Percentiles rank a stretch among this genome's conserved stretches.
Conservation (phyloP, 2,113 vertebrate species). For the Raja brachyura region DNA sequence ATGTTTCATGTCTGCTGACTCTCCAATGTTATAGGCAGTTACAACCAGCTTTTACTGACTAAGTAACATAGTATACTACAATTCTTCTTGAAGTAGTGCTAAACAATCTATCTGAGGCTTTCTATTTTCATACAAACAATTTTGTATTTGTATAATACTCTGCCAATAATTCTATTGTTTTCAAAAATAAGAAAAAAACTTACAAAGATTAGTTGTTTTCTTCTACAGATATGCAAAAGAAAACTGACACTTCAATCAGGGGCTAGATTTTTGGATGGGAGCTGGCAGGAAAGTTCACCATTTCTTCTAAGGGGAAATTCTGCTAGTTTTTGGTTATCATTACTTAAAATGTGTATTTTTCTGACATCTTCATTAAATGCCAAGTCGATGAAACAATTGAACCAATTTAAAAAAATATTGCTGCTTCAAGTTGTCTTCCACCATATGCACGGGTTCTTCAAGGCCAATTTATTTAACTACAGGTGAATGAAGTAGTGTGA, state of each 20-base stretch:
- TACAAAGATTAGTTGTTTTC: background rate
- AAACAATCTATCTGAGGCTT: background rate
- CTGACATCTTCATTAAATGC: background rate
- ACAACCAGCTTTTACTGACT: background rate
- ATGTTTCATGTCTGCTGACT: background rate
- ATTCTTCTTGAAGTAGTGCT: background rate
- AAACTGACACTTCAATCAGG: background rate
- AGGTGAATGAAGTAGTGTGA: background rate
- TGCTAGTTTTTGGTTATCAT: background rate
- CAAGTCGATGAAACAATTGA: background rate
- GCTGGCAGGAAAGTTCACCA: background rate
- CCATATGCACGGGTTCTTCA: background rate
- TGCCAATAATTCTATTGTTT: background rate
- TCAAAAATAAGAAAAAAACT: background rate
- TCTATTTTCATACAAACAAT: background rate
- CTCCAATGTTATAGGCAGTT: background rate
- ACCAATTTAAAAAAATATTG: too few species aligned
- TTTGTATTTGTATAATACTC: background rate
- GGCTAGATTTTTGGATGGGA: background rate
- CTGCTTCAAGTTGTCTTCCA: background rate
- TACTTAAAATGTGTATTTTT: background rate
- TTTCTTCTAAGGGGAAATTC: background rate
- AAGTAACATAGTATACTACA: background rate
- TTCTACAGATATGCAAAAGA: background rate
- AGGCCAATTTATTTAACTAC: background rate